Evolutionary conservation across 2,113 vertebrate species (phyloP).

Genomic region (Paradoxurus hermaphroditus): DNA sequence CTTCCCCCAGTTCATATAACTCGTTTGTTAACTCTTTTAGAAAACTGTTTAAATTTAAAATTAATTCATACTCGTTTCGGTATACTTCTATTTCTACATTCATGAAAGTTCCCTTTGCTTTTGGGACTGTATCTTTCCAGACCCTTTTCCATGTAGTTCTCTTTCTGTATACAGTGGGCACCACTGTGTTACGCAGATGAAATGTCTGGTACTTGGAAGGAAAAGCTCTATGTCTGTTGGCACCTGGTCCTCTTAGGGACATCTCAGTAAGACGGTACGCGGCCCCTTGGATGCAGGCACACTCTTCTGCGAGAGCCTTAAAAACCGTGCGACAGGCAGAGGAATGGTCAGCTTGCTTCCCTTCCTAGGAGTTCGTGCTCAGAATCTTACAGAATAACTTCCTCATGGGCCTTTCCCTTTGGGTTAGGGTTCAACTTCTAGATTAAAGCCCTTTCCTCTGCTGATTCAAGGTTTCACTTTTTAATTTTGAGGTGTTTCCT

Average conservation of each 20-base stretch:
- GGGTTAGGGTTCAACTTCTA: not conserved
- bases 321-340: not conserved
- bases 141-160: not conserved
- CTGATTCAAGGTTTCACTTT: constrained; percentile 6
- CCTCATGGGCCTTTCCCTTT: not conserved
- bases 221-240: not conserved
- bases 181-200: not conserved
- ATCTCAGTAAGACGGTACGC: not conserved
- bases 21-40: not conserved
- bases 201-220: not conserved
- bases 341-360: not conserved
- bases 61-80: not conserved
- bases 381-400: not conserved
- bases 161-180: not conserved
- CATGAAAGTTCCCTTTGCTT: not conserved
- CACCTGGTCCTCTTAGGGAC: not conserved
- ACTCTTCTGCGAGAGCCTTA: not conserved
- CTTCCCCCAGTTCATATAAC: not conserved
- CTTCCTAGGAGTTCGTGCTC: not conserved
- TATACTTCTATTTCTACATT: not conserved
- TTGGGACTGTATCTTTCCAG: not conserved
- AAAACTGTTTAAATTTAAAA: not conserved
- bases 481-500: constrained; percentile 46
- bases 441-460: not conserved
- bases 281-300: not conserved